Conservation (phyloP, 1,140 invertebrate species). For the Drosophila lacteicornis region DNA sequence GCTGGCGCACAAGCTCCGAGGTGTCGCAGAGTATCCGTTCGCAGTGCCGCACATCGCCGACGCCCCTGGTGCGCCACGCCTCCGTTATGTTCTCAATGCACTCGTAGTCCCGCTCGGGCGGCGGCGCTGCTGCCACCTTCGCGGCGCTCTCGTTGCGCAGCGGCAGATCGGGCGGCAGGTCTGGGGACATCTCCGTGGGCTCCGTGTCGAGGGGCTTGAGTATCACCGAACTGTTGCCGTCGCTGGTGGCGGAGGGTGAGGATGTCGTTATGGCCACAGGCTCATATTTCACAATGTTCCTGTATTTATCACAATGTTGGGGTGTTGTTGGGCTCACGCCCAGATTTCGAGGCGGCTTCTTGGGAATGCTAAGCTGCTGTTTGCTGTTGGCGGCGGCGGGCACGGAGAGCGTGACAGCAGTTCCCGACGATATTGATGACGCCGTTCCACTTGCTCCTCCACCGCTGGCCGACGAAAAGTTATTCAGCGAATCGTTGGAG, state of each 20-base stretch:
- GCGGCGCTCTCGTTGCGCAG: slow-evolving; percentile 70
- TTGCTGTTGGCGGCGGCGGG: slow-evolving; percentile 29
- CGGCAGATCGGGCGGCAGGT: slow-evolving; percentile 66
- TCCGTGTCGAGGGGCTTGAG: slow-evolving; percentile 68
- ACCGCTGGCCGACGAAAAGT: slow-evolving; percentile 50
- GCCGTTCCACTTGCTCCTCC: slow-evolving; percentile 1
- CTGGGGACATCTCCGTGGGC: slow-evolving; percentile 1
- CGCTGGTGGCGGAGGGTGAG: slow-evolving; percentile 54
- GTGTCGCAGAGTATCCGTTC: slow-evolving; percentile 85
- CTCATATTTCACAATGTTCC: slow-evolving; percentile 80
- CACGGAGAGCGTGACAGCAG: slow-evolving; percentile 35
- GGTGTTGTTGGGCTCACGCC: slow-evolving; percentile 37
- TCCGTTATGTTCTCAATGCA: slow-evolving; percentile 86
- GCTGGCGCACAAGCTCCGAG: slow-evolving; percentile 72
- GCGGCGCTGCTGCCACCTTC: slow-evolving; percentile 47
- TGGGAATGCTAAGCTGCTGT: slow-evolving; percentile 71
- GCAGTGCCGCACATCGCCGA: slow-evolving; percentile 89
- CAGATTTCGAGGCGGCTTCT: slow-evolving; percentile 80
- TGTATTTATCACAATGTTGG: slow-evolving; percentile 77
- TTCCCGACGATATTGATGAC: not conserved
- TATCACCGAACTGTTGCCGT: slow-evolving; percentile 67
- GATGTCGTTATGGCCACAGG: slow-evolving; percentile 82
- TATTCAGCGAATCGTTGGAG: slow-evolving; percentile 80
- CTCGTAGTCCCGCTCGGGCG: slow-evolving; percentile 76
- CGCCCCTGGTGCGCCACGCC: slow-evolving; percentile 91